Conservation (phyloP, 2,888 invertebrate genomes). For the Xestobium rufovillosum region DNA sequence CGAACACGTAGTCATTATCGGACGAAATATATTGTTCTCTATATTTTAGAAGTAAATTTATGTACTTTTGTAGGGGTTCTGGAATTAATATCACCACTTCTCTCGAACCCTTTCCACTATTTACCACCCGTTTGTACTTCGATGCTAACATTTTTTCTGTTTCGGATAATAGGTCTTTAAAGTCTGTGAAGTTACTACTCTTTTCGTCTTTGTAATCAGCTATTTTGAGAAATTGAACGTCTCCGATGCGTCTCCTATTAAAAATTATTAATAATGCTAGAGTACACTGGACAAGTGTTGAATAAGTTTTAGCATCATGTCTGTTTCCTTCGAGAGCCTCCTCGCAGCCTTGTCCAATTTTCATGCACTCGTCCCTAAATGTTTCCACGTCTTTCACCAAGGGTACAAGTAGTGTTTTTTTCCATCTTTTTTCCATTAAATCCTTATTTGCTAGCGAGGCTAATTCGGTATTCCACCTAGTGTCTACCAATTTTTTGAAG, state of each 20-base stretch:
- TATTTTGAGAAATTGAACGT: slow-evolving; percentile 24
- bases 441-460: slow-evolving; percentile 18
- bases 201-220: slow-evolving; percentile 17
- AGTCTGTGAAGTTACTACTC: slow-evolving; percentile 21
- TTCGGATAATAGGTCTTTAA: slow-evolving; percentile 21
- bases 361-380: slow-evolving; percentile 16
- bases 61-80: slow-evolving; percentile 21
- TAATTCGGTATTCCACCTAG: slow-evolving; percentile 17
- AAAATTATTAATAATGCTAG: slow-evolving; percentile 19
- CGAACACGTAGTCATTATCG: slow-evolving; percentile 30
- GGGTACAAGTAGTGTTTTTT: slow-evolving; percentile 18
- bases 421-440: slow-evolving; percentile 18
- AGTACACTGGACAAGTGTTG: slow-evolving; percentile 7
- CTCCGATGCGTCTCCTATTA: slow-evolving; percentile 21
- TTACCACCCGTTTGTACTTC: slow-evolving; percentile 27
- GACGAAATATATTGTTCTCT: slow-evolving; percentile 24
- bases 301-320: slow-evolving; percentile 11
- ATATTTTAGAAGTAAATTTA: slow-evolving; percentile 22
- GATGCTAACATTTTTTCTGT: slow-evolving; percentile 23
- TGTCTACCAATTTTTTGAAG: slow-evolving; percentile 5
- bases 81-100: slow-evolving; percentile 30
- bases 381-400: slow-evolving; percentile 17
- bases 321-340: slow-evolving; percentile 7
- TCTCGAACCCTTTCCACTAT: slow-evolving; percentile 27
- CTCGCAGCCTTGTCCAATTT: slow-evolving; percentile 11